phyloP scores from a whole-genome alignment of 2,888 invertebrate genomes.

The Pandemis corylana region DNA sequence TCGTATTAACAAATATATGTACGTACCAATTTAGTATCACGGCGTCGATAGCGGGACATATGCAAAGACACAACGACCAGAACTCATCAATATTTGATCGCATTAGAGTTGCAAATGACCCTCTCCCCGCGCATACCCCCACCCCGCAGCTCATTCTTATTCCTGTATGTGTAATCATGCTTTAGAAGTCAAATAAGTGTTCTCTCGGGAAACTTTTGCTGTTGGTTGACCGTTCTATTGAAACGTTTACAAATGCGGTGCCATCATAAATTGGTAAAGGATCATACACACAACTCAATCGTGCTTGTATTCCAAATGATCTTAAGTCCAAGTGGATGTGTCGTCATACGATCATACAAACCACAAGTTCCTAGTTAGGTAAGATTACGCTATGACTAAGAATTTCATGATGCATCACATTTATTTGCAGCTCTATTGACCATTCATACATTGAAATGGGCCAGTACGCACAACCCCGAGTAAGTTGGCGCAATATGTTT shows the following conservation, averaged over 20 bases:
- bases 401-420: too few relatives aligned
- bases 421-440: too few relatives aligned
- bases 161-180: slow-evolving; percentile 12
- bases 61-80: slow-evolving; percentile 23
- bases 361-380: too few relatives aligned
- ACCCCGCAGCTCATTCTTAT: slow-evolving; percentile 22
- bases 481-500: not conserved
- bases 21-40: not conserved
- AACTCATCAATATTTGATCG: slow-evolving; percentile 39
- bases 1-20: not conserved
- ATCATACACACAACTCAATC: too few relatives aligned
- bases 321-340: too few relatives aligned
- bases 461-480: not conserved
- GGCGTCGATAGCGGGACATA: slow-evolving; percentile 2
- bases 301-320: too few relatives aligned
- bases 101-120: slow-evolving; percentile 35
- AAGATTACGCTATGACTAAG: too few relatives aligned
- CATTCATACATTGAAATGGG: too few relatives aligned
- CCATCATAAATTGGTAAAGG: not conserved
- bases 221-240: not conserved
- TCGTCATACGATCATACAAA: too few relatives aligned
- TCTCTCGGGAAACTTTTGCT: slow-evolving; percentile 7
- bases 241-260: too few relatives aligned
- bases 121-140: not conserved
- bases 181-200: slow-evolving; percentile 5